Percentiles rank a stretch among this genome's conserved stretches.
Conservation (phyloP, 2,797 vertebrate species). For the Spondyliosoma cantharus region DNA sequence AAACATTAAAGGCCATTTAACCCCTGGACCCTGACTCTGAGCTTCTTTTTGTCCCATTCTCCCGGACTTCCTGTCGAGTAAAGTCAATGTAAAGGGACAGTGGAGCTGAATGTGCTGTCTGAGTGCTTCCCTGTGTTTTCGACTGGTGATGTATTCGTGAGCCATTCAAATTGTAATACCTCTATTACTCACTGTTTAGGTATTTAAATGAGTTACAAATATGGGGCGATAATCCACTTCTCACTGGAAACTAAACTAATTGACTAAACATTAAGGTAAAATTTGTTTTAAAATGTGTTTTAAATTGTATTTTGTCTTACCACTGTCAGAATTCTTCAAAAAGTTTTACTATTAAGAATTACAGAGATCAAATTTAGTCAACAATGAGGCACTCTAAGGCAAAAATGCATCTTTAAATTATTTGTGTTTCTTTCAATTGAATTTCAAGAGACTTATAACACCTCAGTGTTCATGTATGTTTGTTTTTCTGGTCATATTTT, state of each 20-base stretch:
- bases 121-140: constrained; percentile 13
- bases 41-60: constrained; percentile 44
- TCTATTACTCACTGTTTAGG: neutral
- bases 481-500: neutral
- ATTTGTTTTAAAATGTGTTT: neutral
- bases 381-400: neutral
- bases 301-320: neutral
- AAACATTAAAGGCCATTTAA: constrained; percentile 43
- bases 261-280: neutral
- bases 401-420: neutral
- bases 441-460: neutral
- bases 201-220: neutral
- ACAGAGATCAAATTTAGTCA: neutral
- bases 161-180: neutral
- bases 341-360: no score
- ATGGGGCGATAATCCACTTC: neutral
- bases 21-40: constrained; percentile 38
- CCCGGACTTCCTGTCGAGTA: constrained; percentile 54
- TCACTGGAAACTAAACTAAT: neutral
- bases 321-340: neutral
- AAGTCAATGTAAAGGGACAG: constrained; percentile 21
- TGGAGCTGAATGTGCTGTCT: constrained; percentile 3
- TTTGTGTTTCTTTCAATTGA: neutral
- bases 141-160: neutral
- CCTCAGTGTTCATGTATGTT: neutral